Evolutionary conservation across 2,113 vertebrate species (phyloP), one percentile per base, ranked within the genome.

Genomic region (Tetrax tetrax): DNA sequence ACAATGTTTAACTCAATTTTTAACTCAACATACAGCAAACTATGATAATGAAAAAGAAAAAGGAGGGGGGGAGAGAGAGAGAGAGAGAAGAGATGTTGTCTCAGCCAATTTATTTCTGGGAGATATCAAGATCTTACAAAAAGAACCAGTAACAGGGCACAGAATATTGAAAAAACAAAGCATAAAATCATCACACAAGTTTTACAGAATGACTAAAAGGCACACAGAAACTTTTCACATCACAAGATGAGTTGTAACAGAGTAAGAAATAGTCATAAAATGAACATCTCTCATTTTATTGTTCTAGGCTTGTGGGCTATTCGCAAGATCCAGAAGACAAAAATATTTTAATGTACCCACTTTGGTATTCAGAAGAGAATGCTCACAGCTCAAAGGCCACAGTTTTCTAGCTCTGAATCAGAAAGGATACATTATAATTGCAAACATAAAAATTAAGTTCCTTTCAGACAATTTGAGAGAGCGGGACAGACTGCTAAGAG

Each of bases 281-380:
- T 24, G 10, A 87, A 59, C 35, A 38, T 17, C n/a, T 92, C 59
- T n/a, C 68, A 43, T 85, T 91, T 91, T 88, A 60, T 61, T 51
- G 78, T 95, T 87, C 80, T 45, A 64, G 48, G 53, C 64, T 81
- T 38, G n/a, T 37, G 41, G 60, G 71, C 38, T 89, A 94, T 37
- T 82, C 16, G 3, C 20, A 80, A 87, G 72, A 89, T 89, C 69
- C 41, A 69, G 78, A 78, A 94, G 80, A 53, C 64, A 91, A 92
- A 84, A 74, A 43, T 84, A 87, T 84, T 95, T 75, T 84, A 93
- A 96, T 68, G 80, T 54, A 83, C 45, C 47, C 76, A 8, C 50
- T 96, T 96, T 81, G 79, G 92, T 81, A 97, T 97, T 96, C 95
- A 89, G 89, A 75, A 91, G 61, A 87, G 86, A 92, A 89, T 53